These are phyloP conservation scores for Clarias platycephalus DNA, from an alignment of 2,797 vertebrate species.

Conservation along the genomic window DNA sequence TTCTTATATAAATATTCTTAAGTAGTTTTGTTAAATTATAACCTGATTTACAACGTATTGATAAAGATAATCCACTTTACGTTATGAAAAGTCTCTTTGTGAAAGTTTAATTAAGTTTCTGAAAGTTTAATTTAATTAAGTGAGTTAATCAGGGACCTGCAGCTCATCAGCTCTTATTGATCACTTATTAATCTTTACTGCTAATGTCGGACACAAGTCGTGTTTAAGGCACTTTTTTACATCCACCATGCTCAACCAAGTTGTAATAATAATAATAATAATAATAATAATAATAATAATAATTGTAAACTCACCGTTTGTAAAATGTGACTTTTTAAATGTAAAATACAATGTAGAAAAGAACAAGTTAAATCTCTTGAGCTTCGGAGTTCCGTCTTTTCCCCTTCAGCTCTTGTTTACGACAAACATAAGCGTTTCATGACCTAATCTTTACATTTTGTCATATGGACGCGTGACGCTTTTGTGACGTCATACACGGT, in stretches of 20 bases:
- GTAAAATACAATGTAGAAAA: too few species aligned
- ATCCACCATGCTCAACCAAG: not conserved
- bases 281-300: not conserved
- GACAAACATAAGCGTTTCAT: too few species aligned
- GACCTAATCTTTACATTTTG: too few species aligned
- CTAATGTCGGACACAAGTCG: not conserved
- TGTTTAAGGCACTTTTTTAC: not conserved
- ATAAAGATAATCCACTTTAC: not conserved
- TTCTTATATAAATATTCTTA: not conserved
- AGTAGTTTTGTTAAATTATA: not conserved
- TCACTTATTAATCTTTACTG: not conserved
- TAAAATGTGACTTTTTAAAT: not conserved
- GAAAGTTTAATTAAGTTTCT: too few species aligned
- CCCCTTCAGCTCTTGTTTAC: too few species aligned
- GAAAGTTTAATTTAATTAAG: not conserved
- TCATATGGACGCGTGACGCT: too few species aligned
- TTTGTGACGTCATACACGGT: too few species aligned
- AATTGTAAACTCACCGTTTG: not conserved
- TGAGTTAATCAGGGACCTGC: not conserved
- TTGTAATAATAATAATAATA: not conserved
- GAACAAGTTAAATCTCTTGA: not conserved
- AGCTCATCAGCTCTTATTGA: not conserved
- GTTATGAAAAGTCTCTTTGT: not conserved
- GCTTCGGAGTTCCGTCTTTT: not conserved
- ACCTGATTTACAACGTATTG: not conserved